phyloP scores from a whole-genome alignment of 2,113 vertebrate genomes.

The Tupaia chinensis region DNA sequence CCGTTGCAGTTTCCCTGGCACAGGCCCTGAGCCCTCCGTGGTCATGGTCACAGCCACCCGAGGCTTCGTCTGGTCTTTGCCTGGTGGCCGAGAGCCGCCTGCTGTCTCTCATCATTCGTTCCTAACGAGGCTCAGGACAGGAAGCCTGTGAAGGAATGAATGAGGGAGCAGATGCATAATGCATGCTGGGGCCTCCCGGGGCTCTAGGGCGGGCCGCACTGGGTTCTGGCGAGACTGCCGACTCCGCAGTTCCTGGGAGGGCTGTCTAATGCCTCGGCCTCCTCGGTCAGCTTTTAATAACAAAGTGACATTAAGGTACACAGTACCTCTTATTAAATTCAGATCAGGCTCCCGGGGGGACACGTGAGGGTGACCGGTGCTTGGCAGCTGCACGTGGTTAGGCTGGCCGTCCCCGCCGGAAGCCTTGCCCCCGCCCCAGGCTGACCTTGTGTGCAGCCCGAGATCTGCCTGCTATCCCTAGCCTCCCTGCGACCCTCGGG shows the following conservation, averaged over 20 bases:
- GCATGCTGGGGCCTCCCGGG: not conserved
- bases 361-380: not conserved
- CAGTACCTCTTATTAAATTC: slow-evolving; percentile 33
- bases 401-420: fast-evolving
- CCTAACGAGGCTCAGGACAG: not conserved
- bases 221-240: fast-evolving
- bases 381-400: fast-evolving
- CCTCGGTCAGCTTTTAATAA: slow-evolving; percentile 40
- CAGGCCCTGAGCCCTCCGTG: not conserved
- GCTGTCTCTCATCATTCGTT: not conserved
- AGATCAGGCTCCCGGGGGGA: slow-evolving; percentile 36
- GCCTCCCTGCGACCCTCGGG: slow-evolving; percentile 66
- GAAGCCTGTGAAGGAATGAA: no score
- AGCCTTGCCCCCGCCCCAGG: not conserved
- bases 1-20: fast-evolving
- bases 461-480: slow-evolving; percentile 45
- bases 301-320: slow-evolving; percentile 8
- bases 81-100: no score
- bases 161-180: fast-evolving
- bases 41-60: fast-evolving
- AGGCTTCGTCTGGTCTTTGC: fast-evolving
- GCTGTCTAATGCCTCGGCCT: not conserved
- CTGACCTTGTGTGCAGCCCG: slow-evolving; percentile 46
- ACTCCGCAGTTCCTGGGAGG: fast-evolving
- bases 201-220: fast-evolving